Evolutionary conservation across 2,888 invertebrate species (phyloP).

Genomic region (Holacanthella duospinosa): DNA sequence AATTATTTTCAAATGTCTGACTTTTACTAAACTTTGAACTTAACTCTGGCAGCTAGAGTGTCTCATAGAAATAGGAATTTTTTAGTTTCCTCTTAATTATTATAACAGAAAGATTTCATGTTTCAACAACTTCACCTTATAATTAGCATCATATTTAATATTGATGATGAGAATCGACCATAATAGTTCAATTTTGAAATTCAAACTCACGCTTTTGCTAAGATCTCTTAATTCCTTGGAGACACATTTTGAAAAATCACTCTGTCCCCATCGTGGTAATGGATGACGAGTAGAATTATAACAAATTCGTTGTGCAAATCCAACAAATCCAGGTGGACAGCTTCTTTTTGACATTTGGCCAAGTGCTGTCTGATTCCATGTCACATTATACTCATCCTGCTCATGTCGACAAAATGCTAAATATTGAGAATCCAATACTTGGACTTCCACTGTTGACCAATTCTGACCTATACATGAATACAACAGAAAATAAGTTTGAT

Average conservation of each 20-base stretch:
- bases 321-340: constrained; percentile 26
- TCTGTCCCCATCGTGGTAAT: constrained; percentile 20
- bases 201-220: not conserved
- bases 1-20: no score
- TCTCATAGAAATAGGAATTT: no score
- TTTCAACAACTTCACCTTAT: no score
- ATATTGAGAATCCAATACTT: constrained; percentile 27
- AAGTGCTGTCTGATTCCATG: constrained; percentile 17
- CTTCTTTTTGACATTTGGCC: constrained; percentile 23
- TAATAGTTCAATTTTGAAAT: no score
- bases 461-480: constrained; percentile 14
- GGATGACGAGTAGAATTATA: not conserved
- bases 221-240: not conserved
- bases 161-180: no score
- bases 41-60: no score
- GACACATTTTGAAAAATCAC: constrained; percentile 19
- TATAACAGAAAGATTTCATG: no score
- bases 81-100: no score
- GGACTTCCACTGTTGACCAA: constrained; percentile 17
- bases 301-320: constrained; percentile 27
- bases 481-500: not conserved
- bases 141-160: no score
- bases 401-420: constrained; percentile 26
- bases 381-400: constrained; percentile 13
- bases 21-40: no score